Base-by-base conservation (phyloP, 2,797 vertebrate genomes). In the Uromys caudimaculatus region DNA sequence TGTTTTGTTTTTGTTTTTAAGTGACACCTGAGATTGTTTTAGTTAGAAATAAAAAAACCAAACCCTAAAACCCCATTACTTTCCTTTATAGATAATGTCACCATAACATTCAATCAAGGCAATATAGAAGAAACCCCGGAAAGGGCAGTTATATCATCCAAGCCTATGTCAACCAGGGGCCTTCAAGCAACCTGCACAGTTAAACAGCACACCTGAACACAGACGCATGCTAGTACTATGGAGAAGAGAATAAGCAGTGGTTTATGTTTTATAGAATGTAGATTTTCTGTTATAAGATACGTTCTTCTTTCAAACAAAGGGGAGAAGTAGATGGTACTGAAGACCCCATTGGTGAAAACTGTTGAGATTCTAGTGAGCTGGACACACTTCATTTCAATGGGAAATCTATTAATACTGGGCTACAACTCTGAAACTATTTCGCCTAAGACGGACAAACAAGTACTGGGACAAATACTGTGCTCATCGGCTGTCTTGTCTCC, bases 401-500 rank as follows among this genome's bases (percentile, higher is more conserved):
- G 50, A 85, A 71, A 9, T 44, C 71, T 67, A 44, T 19, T 19
- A 60, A 81, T 3, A 13, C 0, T 60, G 64, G 69, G 62, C 75
- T 91, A 19, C 79, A 19, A 47, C 35, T 62, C 32, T 89, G 75
- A 11, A 44, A 91, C 73, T 83, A 75, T 71, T 88, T 35, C 75
- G 58, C 27, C 64, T 44, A 41, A 83, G 19, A 94, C 32, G 83
- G 85, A 92, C 47, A 89, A 96, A 44, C 24, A 38, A 92, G 60
- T 27, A 62, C 8, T 85, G 86, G 95, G 69, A 71, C 69, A 93
- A 79, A 77, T 44, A 60, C 38, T 91, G 60, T 14, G 6, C 56
- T 88, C 56, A 93, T 77, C 58, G 95, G 91, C n/a, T 67, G 41
- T 96, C 11, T 94, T 67, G 41, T 96, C 11, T 94, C 64, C 38